Evolutionary conservation across 2,888 invertebrate species (phyloP).

Genomic region (Sarcophaga rosellei): DNA sequence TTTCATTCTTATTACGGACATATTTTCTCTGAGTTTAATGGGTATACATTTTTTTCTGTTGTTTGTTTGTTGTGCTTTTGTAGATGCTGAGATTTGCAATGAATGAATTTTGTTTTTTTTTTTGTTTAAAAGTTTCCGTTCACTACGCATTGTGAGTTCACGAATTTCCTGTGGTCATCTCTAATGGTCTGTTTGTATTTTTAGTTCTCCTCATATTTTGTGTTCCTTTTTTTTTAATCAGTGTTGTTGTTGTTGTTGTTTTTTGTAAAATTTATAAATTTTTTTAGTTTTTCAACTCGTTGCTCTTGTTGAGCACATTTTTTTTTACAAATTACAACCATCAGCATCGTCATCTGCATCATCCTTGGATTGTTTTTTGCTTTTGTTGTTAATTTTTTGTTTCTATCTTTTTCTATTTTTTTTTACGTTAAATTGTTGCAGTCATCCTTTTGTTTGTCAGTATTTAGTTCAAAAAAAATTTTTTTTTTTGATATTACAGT

Average conservation of each 20-base stretch:
- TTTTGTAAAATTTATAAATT: constrained; percentile 17
- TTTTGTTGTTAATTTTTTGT: constrained; percentile 19
- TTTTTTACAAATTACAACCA: constrained; percentile 15
- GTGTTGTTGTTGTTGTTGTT: constrained; percentile 25
- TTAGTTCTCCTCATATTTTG: constrained; percentile 19
- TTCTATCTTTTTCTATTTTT: constrained; percentile 10
- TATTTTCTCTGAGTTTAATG: constrained; percentile 1
- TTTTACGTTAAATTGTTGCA: constrained; percentile 36
- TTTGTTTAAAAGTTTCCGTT: constrained; percentile 49
- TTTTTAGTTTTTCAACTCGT: not conserved
- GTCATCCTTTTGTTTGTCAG: constrained; percentile 57
- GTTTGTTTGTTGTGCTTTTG: not conserved
- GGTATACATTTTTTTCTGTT: not conserved
- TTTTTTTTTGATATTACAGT: too few species aligned
- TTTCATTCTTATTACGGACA: not conserved
- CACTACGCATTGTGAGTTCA: constrained; percentile 50
- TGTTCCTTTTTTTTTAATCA: not conserved
- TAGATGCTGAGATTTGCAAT: constrained; percentile 25
- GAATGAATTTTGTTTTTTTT: too few species aligned
- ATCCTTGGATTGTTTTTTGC: constrained; percentile 58
- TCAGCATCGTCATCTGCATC: constrained; percentile 47
- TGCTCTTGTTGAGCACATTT: not conserved
- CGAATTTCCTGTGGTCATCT: constrained; percentile 62
- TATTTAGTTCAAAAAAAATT: constrained; percentile 1
- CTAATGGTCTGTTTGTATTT: constrained; percentile 57